Evolutionary conservation across 2,888 invertebrate species (phyloP), one percentile per base, ranked within the genome.

Genomic region (Lypha dubia): DNA sequence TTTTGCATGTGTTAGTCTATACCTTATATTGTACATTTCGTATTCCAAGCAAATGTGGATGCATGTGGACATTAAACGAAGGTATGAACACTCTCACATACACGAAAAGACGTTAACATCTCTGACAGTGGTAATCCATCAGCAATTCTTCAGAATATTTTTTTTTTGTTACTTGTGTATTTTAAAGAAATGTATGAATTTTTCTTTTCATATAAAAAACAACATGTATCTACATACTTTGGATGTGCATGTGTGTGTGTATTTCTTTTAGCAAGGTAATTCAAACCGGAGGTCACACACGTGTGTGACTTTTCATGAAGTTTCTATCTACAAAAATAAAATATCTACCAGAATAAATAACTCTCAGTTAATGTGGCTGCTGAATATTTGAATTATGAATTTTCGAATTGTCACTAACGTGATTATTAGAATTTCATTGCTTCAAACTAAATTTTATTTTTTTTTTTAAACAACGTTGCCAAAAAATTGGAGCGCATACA

Each of bases 91-190:
- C 17, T 49, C n/a, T 11, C 44, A 44, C n/a, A 44, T 22, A 70
- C 46, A 58, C 15, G 15, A 9, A 58, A 49, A 35, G 67, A 53
- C 62, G 35, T 56, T 70, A 75, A 76, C 35, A 81, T 76, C 67
- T 77, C 70, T 70, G 75, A 75, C 84, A 71, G 75, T 73, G 71
- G 79, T 68, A 80, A 79, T 84, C 79, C 84, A 80, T 79, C 84
- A 80, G 84, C 53, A 80, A 76, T 84, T 84, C 79, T 80, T 80
- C 63, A 75, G 76, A 84, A 84, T 71, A 56, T 71, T 80, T 76
- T 76, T 79, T 65, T 79, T 58, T 49, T 20, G 9, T 49, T 6
- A 56, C 38, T 24, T 70, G 32, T 49, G 24, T 32, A 51, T 71
- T 44, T 71, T 58, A 65, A 62, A 51, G 32, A 79, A 51, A 62